These are phyloP conservation scores for Achroia grisella DNA, from an alignment of 1,140 invertebrate species.

Conservation along the genomic window DNA sequence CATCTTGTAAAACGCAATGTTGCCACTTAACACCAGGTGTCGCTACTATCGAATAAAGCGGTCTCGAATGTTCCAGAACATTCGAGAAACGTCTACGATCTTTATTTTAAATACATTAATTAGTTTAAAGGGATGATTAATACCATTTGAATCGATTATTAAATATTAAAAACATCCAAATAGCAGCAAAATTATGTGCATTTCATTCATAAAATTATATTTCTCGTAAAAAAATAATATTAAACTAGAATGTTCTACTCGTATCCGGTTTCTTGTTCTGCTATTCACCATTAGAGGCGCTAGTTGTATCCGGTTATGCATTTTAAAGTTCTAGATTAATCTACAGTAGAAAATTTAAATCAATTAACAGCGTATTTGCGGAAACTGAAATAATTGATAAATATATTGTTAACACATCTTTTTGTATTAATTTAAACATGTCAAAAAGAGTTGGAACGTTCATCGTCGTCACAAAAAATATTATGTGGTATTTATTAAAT, in stretches of 20 bases:
- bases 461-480: too few species aligned
- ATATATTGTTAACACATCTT: too few species aligned
- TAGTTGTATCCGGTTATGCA: constrained; percentile 29
- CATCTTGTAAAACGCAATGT: constrained; percentile 7
- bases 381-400: too few species aligned
- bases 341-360: background rate
- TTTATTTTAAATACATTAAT: background rate
- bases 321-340: background rate
- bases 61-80: constrained; percentile 38
- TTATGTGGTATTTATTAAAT: too few species aligned
- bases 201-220: constrained; percentile 14
- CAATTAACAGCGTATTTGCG: too few species aligned
- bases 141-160: too few species aligned
- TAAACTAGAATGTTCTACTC: constrained; percentile 40
- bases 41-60: constrained; percentile 8
- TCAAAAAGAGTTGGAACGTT: too few species aligned
- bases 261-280: constrained; percentile 33
- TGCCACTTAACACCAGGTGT: constrained; percentile 25
- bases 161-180: too few species aligned
- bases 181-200: background rate
- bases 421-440: too few species aligned
- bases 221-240: constrained; percentile 7
- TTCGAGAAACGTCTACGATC: constrained; percentile 40
- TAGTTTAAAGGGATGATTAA: too few species aligned
- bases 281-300: constrained; percentile 36